phyloP scores from a whole-genome alignment of 2,888 invertebrate genomes.

The Lacanobia oleracea region DNA sequence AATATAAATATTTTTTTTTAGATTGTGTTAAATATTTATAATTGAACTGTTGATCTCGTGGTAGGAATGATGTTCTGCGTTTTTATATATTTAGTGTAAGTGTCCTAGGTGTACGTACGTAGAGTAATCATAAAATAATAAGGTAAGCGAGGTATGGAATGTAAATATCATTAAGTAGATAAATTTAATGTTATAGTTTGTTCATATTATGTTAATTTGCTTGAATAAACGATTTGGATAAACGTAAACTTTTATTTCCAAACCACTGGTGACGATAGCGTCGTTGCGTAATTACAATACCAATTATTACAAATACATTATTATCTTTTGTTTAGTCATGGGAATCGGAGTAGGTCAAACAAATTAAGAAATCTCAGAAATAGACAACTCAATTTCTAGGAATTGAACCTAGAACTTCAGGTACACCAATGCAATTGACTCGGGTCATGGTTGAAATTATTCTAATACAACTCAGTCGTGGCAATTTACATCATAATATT shows the following conservation, averaged over 20 bases:
- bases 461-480: not conserved
- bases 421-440: not conserved
- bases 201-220: slow-evolving; percentile 91
- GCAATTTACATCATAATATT: not conserved
- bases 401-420: slow-evolving; percentile 43
- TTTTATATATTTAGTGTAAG: slow-evolving; percentile 83
- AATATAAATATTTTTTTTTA: slow-evolving; percentile 67
- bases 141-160: slow-evolving; percentile 87
- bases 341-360: slow-evolving; percentile 58
- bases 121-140: slow-evolving; percentile 81
- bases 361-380: slow-evolving; percentile 39
- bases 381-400: slow-evolving; percentile 33
- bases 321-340: slow-evolving; percentile 54
- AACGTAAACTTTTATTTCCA: slow-evolving; percentile 78
- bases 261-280: slow-evolving; percentile 43
- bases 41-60: slow-evolving; percentile 68
- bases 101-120: slow-evolving; percentile 84
- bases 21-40: slow-evolving; percentile 70
- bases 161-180: slow-evolving; percentile 91
- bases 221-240: slow-evolving; percentile 91
- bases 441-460: slow-evolving; percentile 14
- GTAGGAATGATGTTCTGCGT: slow-evolving; percentile 81
- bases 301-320: slow-evolving; percentile 55
- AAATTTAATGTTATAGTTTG: slow-evolving; percentile 91
- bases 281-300: slow-evolving; percentile 59